Conservation (phyloP, 2,888 invertebrate species). For the Bibio marci region DNA sequence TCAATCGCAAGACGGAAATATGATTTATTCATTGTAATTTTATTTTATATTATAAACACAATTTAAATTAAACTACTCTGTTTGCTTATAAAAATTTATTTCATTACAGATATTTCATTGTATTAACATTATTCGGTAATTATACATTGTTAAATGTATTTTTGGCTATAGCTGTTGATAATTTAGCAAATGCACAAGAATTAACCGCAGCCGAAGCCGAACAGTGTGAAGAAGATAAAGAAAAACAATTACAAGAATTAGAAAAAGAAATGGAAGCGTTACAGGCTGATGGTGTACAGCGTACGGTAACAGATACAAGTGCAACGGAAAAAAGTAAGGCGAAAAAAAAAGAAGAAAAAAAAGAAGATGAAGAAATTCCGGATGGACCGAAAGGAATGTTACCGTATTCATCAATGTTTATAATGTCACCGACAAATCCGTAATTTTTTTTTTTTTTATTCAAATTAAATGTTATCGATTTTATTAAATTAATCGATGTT, state of each 20-base stretch:
- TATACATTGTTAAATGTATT: constrained; percentile 99
- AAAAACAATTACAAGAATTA: constrained; percentile 79
- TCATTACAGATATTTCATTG: constrained; percentile 61
- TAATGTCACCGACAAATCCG: constrained; percentile 98
- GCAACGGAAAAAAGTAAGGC: constrained; percentile 43
- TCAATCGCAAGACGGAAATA: constrained; percentile 91
- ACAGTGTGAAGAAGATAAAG: constrained; percentile 87
- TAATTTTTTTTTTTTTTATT: constrained; percentile 38
- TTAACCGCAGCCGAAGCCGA: constrained; percentile 98
- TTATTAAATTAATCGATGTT: background rate
- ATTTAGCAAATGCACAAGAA: constrained; percentile 97
- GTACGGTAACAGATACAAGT: constrained; percentile 36
- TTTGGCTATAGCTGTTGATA: constrained; percentile 99
- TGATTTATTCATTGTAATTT: constrained; percentile 77
- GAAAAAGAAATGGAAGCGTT: constrained; percentile 89
- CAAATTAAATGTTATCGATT: background rate
- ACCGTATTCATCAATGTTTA: constrained; percentile 99
- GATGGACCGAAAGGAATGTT: constrained; percentile 98
- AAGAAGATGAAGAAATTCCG: constrained; percentile 66
- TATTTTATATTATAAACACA: background rate
- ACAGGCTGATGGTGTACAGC: constrained; percentile 53
- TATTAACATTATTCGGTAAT: constrained; percentile 98
- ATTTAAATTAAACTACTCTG: background rate
- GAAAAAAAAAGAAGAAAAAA: constrained; percentile 65
- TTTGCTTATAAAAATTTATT: too few species aligned